Evolutionary conservation across 1,140 invertebrate species (phyloP), one percentile per base, ranked within the genome.

Genomic region (Drosophila nasuta): DNA sequence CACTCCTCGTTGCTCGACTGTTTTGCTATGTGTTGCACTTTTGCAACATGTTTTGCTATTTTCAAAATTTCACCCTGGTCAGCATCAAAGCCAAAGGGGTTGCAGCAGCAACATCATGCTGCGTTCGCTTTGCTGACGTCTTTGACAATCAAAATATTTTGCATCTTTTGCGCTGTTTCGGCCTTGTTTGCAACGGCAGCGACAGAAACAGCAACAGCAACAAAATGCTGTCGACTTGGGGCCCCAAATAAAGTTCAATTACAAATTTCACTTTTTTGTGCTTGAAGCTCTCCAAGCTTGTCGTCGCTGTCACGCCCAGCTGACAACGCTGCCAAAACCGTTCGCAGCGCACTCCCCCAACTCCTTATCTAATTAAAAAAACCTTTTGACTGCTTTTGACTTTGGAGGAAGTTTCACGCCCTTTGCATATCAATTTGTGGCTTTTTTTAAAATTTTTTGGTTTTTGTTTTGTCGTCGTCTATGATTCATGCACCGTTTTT

Each of bases 391-490:
- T 51, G 30, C 41, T 17, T 52, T 56, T 56, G 54, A 38, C 54
- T 62, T 38, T 25, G 46, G 3, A 30, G 46, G 1, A 17, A 46
- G 57, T 59, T 65, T 63, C 57, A 82, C 83, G 75, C 72, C 72
- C 69, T 77, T 74, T 82, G 82, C 68, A 87, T 86, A 86, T 87
- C 57, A 88, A 88, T 77, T 75, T 54, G 67, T 66, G 56, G 51
- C 20, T 73, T 65, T 74, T 65, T 38, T 38, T 8, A 11, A 10
- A 11, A 33, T 33, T 33, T 69, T 60, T 57, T 52, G 3, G 4
- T 25, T 73, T 38, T 7, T 38, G 2, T 33, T 33, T 69, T 60
- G 3, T 57, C 49, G 41, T 75, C 54, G 73, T 64, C 85, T 78
- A 79, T 87, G 82, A 87, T 80, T 87, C 82, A 87, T 77, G 66